Conservation (phyloP, 92 coral and sea anemone genomes). For the Parazoanthus swiftii region DNA sequence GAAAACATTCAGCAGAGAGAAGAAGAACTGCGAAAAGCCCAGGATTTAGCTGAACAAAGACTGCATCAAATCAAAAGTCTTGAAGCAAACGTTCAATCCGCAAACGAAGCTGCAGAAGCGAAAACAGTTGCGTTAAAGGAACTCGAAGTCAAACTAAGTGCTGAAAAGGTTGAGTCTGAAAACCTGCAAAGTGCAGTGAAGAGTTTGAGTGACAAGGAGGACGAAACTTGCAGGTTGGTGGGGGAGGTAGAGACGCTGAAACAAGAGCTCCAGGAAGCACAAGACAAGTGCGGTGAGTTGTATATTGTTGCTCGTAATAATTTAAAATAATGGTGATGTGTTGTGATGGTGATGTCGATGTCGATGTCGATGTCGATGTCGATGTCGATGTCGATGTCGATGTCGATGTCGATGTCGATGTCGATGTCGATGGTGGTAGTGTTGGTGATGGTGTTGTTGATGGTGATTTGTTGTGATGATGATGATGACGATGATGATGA, state of each 20-base stretch:
- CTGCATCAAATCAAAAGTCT: constrained; percentile 43
- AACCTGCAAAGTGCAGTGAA: constrained; percentile 65
- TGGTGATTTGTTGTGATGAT: too few species aligned
- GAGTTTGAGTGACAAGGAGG: constrained; percentile 50
- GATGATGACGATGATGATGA: too few species aligned
- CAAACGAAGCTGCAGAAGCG: constrained; percentile 58
- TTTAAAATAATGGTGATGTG: neutral
- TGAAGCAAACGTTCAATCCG: constrained; percentile 51
- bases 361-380: too few species aligned
- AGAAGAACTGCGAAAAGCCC: constrained; percentile 61
- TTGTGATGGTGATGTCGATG: neutral
- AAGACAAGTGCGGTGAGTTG: constrained; percentile 59
- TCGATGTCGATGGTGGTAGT: too few species aligned
- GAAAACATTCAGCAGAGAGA: constrained; percentile 62
- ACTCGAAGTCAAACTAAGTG: constrained; percentile 56
- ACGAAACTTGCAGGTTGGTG: constrained; percentile 46
- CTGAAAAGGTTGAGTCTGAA: constrained; percentile 56
- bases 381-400: too few species aligned
- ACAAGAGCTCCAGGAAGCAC: constrained; percentile 58
- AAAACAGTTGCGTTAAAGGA: constrained; percentile 62
- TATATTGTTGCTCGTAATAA: neutral
- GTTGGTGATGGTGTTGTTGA: too few species aligned
- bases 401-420: too few species aligned
- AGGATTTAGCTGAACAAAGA: constrained; percentile 46
- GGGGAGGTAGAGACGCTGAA: constrained; percentile 56